A percentile compares a stretch with the other conserved stretches of the same genome.
These are phyloP conservation scores for Gobio gobio DNA, from an alignment of 2,113 vertebrate species.

Conservation along the genomic window DNA sequence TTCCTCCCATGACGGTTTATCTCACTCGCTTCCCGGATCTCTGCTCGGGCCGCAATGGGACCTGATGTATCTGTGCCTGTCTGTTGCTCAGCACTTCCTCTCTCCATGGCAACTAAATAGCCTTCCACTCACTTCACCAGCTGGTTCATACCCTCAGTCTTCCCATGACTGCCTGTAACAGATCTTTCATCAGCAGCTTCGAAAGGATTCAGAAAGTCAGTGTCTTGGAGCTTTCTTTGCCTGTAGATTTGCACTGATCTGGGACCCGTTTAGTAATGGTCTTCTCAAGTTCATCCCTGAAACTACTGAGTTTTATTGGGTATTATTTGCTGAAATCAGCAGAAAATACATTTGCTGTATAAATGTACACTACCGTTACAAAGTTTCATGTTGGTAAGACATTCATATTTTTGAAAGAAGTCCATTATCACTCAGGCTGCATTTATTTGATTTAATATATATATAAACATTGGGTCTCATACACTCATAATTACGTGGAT, in stretches of 20 bases:
- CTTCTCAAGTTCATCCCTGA: not conserved
- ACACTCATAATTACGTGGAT: too few species aligned
- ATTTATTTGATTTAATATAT: too few species aligned
- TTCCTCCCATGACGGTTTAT: constrained; percentile 13
- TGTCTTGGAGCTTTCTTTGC: not conserved
- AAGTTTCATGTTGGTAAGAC: too few species aligned
- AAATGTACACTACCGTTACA: not conserved
- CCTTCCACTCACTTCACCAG: constrained; percentile 6
- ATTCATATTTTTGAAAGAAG: too few species aligned
- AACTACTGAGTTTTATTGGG: not conserved
- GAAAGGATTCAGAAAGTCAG: not conserved
- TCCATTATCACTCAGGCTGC: too few species aligned
- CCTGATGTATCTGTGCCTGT: constrained; percentile 5
- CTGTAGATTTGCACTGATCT: not conserved
- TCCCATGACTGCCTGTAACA: constrained; percentile 9
- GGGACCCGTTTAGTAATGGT: not conserved
- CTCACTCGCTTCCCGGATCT: not conserved
- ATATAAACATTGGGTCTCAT: too few species aligned
- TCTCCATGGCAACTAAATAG: constrained; percentile 41
- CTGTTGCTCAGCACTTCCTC: constrained; percentile 34
- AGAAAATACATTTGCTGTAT: not conserved
- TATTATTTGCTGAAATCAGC: not conserved
- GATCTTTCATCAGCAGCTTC: not conserved
- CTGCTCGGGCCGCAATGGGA: constrained; percentile 12
- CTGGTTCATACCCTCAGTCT: constrained; percentile 12